Evolutionary conservation across 2,113 vertebrate species (phyloP).

Genomic region (Cacatua alba): DNA sequence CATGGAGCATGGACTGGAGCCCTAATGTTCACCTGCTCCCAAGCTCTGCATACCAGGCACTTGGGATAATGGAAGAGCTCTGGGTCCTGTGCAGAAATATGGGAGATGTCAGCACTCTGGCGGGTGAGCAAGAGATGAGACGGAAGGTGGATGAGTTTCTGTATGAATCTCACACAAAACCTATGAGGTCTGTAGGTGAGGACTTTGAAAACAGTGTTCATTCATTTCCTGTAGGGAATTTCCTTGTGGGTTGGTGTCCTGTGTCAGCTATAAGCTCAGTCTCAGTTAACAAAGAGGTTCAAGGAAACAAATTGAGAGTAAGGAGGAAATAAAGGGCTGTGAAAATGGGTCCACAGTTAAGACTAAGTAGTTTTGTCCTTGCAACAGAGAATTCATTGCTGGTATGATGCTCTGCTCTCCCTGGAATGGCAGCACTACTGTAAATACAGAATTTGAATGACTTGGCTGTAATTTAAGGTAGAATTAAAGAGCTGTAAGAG

Average conservation of each 20-base stretch:
- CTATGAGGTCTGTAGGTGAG: neutral
- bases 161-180: neutral
- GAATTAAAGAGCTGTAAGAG: slow-evolving; percentile 15
- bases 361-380: neutral
- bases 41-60: neutral
- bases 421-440: neutral
- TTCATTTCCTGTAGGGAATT: neutral
- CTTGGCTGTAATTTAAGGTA: neutral
- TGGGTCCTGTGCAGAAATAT: neutral
- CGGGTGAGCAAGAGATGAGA: neutral
- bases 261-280: neutral
- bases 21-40: neutral
- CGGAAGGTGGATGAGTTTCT: neutral
- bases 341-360: neutral
- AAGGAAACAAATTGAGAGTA: neutral
- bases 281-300: neutral
- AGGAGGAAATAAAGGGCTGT: neutral
- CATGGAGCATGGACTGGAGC: neutral
- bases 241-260: neutral
- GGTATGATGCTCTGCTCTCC: neutral
- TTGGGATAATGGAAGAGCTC: neutral
- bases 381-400: neutral
- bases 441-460: neutral
- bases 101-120: neutral
- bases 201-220: neutral